These are phyloP conservation scores for Nemotelus nigrinus DNA, from an alignment of 2,888 invertebrate genomes.

Conservation along the genomic window DNA sequence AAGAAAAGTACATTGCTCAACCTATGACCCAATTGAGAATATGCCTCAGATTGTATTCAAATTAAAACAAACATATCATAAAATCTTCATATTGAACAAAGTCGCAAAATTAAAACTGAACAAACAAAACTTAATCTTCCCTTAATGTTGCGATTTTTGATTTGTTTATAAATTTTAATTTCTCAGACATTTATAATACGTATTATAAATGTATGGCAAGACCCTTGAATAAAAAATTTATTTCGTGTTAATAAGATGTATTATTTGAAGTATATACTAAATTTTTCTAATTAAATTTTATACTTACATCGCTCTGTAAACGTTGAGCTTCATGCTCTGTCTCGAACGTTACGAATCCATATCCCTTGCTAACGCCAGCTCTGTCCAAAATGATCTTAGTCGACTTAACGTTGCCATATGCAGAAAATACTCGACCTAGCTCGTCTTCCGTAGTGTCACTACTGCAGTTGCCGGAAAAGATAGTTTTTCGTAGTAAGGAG, in stretches of 20 bases:
- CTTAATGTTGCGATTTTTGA: conserved; percentile 54
- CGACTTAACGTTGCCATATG: conserved; percentile 88
- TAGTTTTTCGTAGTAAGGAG: not conserved
- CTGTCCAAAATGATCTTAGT: conserved; percentile 95
- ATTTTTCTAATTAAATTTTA: conserved; percentile 25
- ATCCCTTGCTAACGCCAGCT: conserved; percentile 88
- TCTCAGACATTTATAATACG: conserved; percentile 47
- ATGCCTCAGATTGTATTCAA: conserved; percentile 27
- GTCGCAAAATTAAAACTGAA: conserved; percentile 52
- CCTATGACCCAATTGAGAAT: conserved; percentile 14
- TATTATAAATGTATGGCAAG: conserved; percentile 50
- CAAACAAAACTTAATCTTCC: conserved; percentile 57
- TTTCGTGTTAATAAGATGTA: conserved; percentile 40
- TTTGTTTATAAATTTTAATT: conserved; percentile 41
- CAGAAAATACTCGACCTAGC: conserved; percentile 88
- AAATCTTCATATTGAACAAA: conserved; percentile 39
- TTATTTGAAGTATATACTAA: conserved; percentile 20
- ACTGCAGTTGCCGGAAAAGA: conserved; percentile 53
- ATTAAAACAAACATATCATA: conserved; percentile 43
- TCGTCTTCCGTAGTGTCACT: conserved; percentile 93
- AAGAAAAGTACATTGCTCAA: too few relatives aligned
- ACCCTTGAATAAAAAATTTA: conserved; percentile 51
- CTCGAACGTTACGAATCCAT: conserved; percentile 84
- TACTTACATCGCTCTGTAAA: conserved; percentile 74
- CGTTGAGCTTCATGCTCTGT: conserved; percentile 86